Evolutionary conservation across 2,888 invertebrate genomes (phyloP).

Genomic region (Noctua comes): DNA sequence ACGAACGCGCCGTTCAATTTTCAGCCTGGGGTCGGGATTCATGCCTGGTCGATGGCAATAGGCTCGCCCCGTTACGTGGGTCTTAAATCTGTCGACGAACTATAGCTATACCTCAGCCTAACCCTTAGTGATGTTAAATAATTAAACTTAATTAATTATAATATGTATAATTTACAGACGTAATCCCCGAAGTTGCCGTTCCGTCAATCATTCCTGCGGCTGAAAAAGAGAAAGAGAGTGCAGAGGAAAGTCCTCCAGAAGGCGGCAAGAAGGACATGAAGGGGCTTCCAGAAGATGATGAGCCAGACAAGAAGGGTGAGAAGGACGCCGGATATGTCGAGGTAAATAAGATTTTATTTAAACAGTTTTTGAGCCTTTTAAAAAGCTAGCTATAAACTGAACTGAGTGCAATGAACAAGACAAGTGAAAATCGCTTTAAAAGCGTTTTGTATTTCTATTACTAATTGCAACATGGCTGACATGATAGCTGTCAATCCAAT

Average conservation of each 20-base stretch:
- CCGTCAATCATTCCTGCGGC: slow-evolving; percentile 45
- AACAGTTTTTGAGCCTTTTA: not conserved
- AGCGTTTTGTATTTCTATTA: not conserved
- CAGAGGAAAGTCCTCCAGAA: slow-evolving; percentile 66
- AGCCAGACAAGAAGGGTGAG: slow-evolving; percentile 78
- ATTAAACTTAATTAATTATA: no score
- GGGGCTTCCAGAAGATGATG: slow-evolving; percentile 71
- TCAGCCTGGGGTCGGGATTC: not conserved
- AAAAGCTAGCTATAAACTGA: not conserved
- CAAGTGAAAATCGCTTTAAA: not conserved
- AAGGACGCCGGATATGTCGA: slow-evolving; percentile 85
- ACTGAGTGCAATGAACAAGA: not conserved
- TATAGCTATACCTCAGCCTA: no score
- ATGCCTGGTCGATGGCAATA: not conserved
- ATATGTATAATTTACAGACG: slow-evolving; percentile 61
- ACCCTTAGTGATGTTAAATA: no score
- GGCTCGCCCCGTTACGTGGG: not conserved
- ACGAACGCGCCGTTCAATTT: no score
- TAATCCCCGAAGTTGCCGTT: not conserved
- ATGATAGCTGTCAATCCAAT: not conserved
- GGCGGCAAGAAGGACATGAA: slow-evolving; percentile 78
- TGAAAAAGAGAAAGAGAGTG: slow-evolving; percentile 50
- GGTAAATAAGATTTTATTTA: slow-evolving; percentile 64
- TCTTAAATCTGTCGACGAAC: no score
- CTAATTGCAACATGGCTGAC: not conserved